These are phyloP conservation scores for Zaprionus kolodkinae DNA, from an alignment of 1,140 invertebrate genomes.

Conservation along the genomic window DNA sequence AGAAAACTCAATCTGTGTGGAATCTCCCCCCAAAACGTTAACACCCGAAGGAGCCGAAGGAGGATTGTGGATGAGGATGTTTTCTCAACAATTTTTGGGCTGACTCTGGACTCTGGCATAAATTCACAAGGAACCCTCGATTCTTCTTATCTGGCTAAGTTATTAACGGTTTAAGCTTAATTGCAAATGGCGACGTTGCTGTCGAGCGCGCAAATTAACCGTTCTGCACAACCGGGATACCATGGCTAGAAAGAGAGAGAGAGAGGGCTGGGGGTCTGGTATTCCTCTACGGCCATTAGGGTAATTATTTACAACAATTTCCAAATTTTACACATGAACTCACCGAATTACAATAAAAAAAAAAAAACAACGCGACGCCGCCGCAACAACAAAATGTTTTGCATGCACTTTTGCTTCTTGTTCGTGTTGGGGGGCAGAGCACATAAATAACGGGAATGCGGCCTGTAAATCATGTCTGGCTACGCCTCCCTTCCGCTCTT, in stretches of 20 bases:
- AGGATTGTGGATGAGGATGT: conserved; percentile 64
- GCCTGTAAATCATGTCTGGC: conserved; percentile 64
- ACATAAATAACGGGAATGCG: conserved; percentile 74
- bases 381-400: conserved; percentile 70
- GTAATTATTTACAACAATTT: conserved; percentile 83
- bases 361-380: conserved; percentile 28
- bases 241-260: background rate
- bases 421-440: conserved; percentile 1
- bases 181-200: conserved; percentile 73
- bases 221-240: conserved; percentile 32
- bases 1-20: conserved; percentile 46
- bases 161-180: conserved; percentile 82
- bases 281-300: conserved; percentile 58
- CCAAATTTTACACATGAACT: conserved; percentile 79
- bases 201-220: conserved; percentile 61
- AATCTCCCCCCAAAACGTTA: conserved; percentile 54
- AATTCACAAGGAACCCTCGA: conserved; percentile 46
- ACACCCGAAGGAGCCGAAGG: conserved; percentile 48
- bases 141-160: conserved; percentile 77
- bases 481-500: conserved; percentile 9
- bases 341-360: conserved; percentile 61
- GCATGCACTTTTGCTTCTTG: conserved; percentile 63
- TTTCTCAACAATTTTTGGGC: conserved; percentile 49
- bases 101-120: conserved; percentile 47
- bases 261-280: background rate